Evolutionary conservation across 2,113 vertebrate species (phyloP), one percentile per base, ranked within the genome.

Genomic region (Scolopax mira): DNA sequence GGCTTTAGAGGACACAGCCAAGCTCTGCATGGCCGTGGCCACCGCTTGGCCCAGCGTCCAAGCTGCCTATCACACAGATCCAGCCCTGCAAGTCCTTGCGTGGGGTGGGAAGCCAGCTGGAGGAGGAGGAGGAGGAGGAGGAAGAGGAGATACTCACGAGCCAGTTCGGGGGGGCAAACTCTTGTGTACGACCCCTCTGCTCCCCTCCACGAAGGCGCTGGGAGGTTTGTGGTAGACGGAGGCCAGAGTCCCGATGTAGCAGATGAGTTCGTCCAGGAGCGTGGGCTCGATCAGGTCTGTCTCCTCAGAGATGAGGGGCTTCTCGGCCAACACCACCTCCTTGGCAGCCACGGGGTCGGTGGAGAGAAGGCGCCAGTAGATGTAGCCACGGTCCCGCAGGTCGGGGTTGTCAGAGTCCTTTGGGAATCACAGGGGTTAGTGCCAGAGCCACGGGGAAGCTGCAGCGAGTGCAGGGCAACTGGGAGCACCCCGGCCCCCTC

Each of bases 361-460:
- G 94, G 99, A 99, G n/a, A 99, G 99, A 96, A 99, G 98, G 62
- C 99, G 99, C 99, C 99, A 99, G 97, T 99, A 99, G 98, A 99
- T 99, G 97, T 99, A 99, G 16, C 99, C 99, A 0, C 99, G 98
- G 74, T 99, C 99, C 82, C 99, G 98, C 94, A 99, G 98, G 97
- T 99, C 99, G 0, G 99, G 99, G 96, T 99, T 99, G 96, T 99
- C 99, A 0, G 99, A 99, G 96, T 99, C 99, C 99, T 99, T 84
- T 0, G 48, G 51, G 85, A 42, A 72, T 48, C 48, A 30, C 1
- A 0, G 49, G n/a, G 24, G 30, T 57, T 41, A 80, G n/a, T 1
- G 51, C 28, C 1, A 1, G 28, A 61, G 21, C 22, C 79, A 9
- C 0, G 0, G 5, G 27, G 46, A 39, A 60, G 60, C 11, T 46